A percentile compares a stretch with the other conserved stretches of the same genome.
These are phyloP conservation scores for Chrysolina oricalcia DNA, from an alignment of 2,888 invertebrate genomes.

Conservation along the genomic window DNA sequence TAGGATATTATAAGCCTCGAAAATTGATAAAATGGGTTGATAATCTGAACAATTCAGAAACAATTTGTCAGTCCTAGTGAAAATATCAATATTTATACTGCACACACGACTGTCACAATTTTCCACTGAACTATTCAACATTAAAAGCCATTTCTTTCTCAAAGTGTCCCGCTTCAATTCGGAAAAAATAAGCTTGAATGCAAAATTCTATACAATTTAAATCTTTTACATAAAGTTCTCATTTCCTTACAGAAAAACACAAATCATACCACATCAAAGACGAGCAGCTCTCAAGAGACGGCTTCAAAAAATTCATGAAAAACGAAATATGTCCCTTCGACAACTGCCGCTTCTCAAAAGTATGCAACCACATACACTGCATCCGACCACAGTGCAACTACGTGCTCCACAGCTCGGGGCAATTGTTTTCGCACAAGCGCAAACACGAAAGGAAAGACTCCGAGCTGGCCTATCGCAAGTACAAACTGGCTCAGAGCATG, in stretches of 20 bases:
- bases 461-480: constrained; percentile 89
- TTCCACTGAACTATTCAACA: no score
- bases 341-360: constrained; percentile 93
- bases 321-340: constrained; percentile 94
- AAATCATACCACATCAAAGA: constrained; percentile 99
- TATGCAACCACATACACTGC: constrained; percentile 99
- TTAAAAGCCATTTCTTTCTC: no score
- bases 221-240: constrained; percentile 25
- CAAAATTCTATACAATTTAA: no score
- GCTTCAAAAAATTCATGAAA: constrained; percentile 99
- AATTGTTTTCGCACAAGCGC: constrained; percentile 96
- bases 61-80: no score
- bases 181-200: no score
- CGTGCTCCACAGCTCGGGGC: constrained; percentile 96
- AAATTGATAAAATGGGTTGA: no score
- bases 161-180: no score
- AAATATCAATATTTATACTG: no score
- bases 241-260: constrained; percentile 88
- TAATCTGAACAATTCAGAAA: no score
- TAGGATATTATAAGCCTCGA: no score
- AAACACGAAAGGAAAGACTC: constrained; percentile 97
- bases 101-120: no score
- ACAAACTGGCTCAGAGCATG: constrained; percentile 77
- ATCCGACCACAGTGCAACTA: constrained; percentile 96
- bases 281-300: constrained; percentile 94